Percentiles rank a stretch among this genome's conserved stretches.
Evolutionary conservation across 2,113 vertebrate genomes (phyloP).

Genomic region (Seriola aureovittata): DNA sequence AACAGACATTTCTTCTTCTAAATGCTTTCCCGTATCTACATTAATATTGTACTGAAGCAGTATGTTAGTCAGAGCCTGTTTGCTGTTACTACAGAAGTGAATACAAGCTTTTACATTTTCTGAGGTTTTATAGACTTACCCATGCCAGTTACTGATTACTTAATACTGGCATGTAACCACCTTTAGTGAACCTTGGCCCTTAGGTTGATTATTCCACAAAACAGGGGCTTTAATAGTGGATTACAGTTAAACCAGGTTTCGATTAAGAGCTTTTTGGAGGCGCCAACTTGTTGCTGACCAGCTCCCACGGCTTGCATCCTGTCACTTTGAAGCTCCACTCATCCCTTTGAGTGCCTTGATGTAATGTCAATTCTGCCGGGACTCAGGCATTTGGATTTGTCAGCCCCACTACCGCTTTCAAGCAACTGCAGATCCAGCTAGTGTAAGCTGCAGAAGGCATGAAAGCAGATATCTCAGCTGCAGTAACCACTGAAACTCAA

Average conservation of each 20-base stretch:
- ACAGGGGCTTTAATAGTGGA: slow-evolving; percentile 7
- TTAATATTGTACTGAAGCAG: not conserved
- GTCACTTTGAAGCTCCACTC: slow-evolving; percentile 52
- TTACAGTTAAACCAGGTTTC: slow-evolving; percentile 16
- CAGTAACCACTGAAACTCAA: not conserved
- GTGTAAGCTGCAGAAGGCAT: slow-evolving; percentile 5
- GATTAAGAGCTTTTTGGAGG: slow-evolving; percentile 25
- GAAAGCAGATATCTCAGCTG: not conserved
- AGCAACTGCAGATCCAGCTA: not conserved
- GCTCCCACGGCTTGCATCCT: slow-evolving; percentile 6
- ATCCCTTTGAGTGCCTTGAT: slow-evolving; percentile 40
- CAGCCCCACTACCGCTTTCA: not conserved
- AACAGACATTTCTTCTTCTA: not conserved
- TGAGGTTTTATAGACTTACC: not conserved
- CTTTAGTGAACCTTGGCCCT: not conserved
- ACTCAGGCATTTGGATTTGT: slow-evolving; percentile 5
- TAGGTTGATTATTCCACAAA: slow-evolving; percentile 9
- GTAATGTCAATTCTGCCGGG: slow-evolving; percentile 22
- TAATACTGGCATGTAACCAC: not conserved
- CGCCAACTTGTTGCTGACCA: slow-evolving; percentile 34
- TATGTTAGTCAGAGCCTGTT: not conserved
- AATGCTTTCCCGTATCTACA: not conserved
- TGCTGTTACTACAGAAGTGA: not conserved
- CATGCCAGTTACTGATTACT: not conserved
- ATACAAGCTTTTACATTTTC: not conserved